Conservation (phyloP, 2,888 invertebrate species). For the Heliconius aoede region DNA sequence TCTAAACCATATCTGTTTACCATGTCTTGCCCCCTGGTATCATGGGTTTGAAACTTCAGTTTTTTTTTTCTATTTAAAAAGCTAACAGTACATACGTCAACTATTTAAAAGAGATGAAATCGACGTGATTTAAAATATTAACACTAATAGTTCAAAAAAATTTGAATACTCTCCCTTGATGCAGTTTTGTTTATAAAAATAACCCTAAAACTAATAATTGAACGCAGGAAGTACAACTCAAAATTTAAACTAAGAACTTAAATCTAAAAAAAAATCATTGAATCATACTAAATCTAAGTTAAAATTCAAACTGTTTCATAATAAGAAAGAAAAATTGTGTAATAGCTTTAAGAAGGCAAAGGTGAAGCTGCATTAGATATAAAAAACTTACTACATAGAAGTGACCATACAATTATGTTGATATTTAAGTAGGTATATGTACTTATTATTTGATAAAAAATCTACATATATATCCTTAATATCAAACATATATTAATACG, state of each 20-base stretch:
- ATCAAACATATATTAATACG: background rate
- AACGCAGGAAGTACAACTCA: constrained; percentile 70
- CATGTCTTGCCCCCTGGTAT: background rate
- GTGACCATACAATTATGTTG: background rate
- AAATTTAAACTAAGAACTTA: constrained; percentile 39
- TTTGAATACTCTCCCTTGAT: constrained; percentile 19
- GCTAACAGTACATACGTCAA: no score
- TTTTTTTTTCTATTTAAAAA: background rate
- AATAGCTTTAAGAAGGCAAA: constrained; percentile 3
- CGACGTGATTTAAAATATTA: background rate
- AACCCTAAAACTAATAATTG: constrained; percentile 72
- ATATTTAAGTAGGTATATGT: background rate
- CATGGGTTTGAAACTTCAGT: background rate
- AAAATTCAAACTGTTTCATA: background rate
- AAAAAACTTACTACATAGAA: background rate
- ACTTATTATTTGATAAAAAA: background rate
- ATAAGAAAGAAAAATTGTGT: background rate
- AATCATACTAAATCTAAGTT: constrained; percentile 19
- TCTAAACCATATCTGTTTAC: background rate
- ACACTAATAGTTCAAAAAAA: background rate
- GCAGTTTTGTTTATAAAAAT: constrained; percentile 47
- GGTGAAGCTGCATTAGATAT: background rate
- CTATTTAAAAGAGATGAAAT: background rate
- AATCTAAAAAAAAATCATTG: constrained; percentile 21
- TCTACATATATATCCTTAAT: background rate